Evolutionary conservation across 2,113 vertebrate genomes (phyloP).

Genomic region (Hemichromis elongatus): DNA sequence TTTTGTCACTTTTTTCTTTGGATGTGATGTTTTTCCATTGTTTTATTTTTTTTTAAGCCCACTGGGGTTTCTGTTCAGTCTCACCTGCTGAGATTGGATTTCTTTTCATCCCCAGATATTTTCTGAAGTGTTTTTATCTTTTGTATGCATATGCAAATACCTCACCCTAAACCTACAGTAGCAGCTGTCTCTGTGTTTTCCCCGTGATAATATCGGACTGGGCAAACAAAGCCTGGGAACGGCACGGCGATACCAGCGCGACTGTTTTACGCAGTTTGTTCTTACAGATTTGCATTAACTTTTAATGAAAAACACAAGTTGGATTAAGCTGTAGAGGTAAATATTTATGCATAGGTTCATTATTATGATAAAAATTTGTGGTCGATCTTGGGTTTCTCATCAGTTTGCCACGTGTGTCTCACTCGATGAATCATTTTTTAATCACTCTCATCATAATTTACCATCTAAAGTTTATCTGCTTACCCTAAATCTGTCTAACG

Average conservation of each 20-base stretch:
- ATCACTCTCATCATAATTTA: neutral
- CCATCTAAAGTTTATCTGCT: neutral
- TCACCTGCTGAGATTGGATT: conserved; percentile 10
- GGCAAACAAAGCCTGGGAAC: neutral
- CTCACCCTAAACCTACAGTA: neutral
- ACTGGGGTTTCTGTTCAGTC: conserved; percentile 1
- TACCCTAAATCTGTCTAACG: neutral
- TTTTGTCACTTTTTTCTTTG: conserved; percentile 1
- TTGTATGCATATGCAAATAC: conserved; percentile 21
- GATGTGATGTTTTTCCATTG: neutral
- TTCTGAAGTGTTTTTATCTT: conserved; percentile 21
- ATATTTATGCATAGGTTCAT: neutral
- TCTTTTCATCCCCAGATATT: conserved; percentile 24
- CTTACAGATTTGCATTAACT: neutral
- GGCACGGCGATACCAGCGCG: neutral
- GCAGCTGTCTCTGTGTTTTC: neutral
- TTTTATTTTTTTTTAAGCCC: neutral
- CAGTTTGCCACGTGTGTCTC: neutral
- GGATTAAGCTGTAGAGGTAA: neutral
- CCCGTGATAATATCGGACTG: neutral
- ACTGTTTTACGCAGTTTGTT: neutral
- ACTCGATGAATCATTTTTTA: neutral
- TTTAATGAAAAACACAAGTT: neutral
- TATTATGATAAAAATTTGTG: neutral
- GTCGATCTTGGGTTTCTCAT: neutral